phyloP scores from a whole-genome alignment of 2,888 invertebrate species.

The Portevinia maculata region DNA sequence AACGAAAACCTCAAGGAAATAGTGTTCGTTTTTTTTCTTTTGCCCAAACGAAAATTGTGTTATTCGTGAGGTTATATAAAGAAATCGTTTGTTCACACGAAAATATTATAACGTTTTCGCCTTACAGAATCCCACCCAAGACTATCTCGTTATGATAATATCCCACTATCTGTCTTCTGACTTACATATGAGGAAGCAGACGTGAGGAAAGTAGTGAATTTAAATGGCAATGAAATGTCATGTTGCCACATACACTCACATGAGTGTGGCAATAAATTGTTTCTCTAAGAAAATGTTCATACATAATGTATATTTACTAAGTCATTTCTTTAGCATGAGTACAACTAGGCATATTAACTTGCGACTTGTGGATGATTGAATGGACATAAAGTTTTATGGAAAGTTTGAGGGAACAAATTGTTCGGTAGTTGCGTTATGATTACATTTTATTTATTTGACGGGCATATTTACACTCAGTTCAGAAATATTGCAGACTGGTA shows the following conservation, averaged over 20 bases:
- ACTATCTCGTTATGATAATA: neutral
- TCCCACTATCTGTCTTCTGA: neutral
- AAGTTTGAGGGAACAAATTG: too few species aligned
- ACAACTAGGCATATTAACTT: conserved; percentile 5
- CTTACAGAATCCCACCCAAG: too few species aligned
- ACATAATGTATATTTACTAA: conserved; percentile 12
- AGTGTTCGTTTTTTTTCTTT: too few species aligned
- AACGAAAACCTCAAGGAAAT: too few species aligned
- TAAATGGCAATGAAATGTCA: conserved; percentile 46
- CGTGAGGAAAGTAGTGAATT: conserved; percentile 40
- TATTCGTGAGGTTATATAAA: too few species aligned
- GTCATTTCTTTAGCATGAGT: conserved; percentile 33
- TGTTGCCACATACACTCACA: conserved; percentile 14
- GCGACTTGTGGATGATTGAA: neutral
- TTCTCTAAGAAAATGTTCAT: conserved; percentile 20
- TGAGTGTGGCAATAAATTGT: conserved; percentile 33
- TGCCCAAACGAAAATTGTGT: too few species aligned
- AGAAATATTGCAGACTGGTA: too few species aligned
- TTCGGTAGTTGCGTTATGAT: too few species aligned
- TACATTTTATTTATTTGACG: too few species aligned
- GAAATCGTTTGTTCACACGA: too few species aligned
- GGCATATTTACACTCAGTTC: too few species aligned
- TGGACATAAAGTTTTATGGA: neutral
- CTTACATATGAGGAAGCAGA: neutral
- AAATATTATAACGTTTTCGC: too few species aligned